These are phyloP conservation scores for Drosophila azteca DNA, from an alignment of 1,140 invertebrate genomes.

Conservation along the genomic window DNA sequence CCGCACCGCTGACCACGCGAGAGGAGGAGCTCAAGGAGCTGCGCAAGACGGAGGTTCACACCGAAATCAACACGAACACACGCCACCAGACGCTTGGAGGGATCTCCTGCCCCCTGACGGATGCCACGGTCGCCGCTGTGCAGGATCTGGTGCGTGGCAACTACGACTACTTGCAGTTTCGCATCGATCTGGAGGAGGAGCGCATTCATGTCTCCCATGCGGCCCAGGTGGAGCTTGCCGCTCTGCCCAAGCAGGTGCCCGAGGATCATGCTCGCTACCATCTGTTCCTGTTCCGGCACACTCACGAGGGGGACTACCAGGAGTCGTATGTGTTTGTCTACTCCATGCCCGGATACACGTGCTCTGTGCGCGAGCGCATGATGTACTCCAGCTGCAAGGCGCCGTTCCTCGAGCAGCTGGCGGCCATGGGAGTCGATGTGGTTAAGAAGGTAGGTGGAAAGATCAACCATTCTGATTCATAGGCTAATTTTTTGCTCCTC, in stretches of 20 bases:
- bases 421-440: constrained; percentile 90
- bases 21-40: constrained; percentile 95
- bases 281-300: constrained; percentile 95
- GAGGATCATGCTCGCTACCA: constrained; percentile 95
- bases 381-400: constrained; percentile 98
- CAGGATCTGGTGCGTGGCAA: constrained; percentile 87
- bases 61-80: constrained; percentile 92
- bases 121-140: constrained; percentile 91
- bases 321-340: constrained; percentile 97
- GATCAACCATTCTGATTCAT: too few relatives aligned
- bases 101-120: constrained; percentile 95
- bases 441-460: constrained; percentile 90
- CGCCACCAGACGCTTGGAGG: constrained; percentile 96
- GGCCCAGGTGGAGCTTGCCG: constrained; percentile 86
- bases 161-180: constrained; percentile 91
- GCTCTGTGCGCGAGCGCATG: constrained; percentile 98
- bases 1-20: constrained; percentile 93
- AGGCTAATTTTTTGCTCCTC: constrained; percentile 10
- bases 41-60: constrained; percentile 89
- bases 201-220: constrained; percentile 86
- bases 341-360: constrained; percentile 97
- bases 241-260: constrained; percentile 91
- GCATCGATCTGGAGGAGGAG: constrained; percentile 86
- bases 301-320: constrained; percentile 94
- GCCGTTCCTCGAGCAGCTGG: constrained; percentile 91